These are phyloP conservation scores for Podarcis lilfordi DNA, from an alignment of 2,797 vertebrate species.

Conservation along the genomic window DNA sequence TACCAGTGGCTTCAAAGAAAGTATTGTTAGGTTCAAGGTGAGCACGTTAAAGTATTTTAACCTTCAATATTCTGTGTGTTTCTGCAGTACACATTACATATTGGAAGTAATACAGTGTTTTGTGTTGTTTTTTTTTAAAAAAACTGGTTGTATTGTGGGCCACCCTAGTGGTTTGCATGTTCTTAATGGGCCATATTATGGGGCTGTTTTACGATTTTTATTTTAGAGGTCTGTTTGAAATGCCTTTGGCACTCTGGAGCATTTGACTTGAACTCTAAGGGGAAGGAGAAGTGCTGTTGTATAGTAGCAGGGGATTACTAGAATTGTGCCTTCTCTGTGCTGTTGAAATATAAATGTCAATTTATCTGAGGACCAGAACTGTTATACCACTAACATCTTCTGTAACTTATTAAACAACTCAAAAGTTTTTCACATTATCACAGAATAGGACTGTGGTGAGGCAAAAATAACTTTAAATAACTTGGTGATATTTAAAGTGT, in stretches of 20 bases:
- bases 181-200: neutral
- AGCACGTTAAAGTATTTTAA: neutral
- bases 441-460: slow-evolving; percentile 40
- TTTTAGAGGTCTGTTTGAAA: neutral
- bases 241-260: neutral
- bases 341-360: neutral
- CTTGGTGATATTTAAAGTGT: slow-evolving; percentile 55
- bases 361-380: slow-evolving; percentile 49
- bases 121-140: neutral
- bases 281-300: neutral
- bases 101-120: neutral
- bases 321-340: neutral
- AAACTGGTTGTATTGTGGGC: neutral
- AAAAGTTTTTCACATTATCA: slow-evolving; percentile 47
- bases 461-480: slow-evolving; percentile 60
- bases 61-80: neutral
- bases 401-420: slow-evolving; percentile 60
- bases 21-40: neutral
- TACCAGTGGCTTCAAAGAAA: neutral
- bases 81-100: neutral
- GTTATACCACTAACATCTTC: slow-evolving; percentile 46
- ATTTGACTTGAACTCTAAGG: neutral
- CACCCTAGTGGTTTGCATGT: neutral
- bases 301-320: neutral
- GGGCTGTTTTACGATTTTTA: neutral